Evolutionary conservation across 2,113 vertebrate genomes (phyloP).

Genomic region (Opisthocomus hoazin): DNA sequence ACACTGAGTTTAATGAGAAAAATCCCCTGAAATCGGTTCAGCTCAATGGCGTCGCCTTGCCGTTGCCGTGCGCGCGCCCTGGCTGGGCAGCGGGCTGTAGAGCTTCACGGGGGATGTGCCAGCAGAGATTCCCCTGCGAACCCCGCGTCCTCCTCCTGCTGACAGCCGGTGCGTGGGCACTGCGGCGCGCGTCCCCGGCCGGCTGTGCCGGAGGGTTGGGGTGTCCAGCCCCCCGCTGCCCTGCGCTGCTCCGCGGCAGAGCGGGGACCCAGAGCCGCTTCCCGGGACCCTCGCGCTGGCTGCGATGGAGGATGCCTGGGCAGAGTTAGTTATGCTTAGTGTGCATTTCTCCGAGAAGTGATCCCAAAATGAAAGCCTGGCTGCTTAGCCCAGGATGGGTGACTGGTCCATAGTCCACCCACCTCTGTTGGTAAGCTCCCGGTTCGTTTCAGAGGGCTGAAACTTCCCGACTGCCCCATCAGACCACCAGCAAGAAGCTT

Average conservation of each 20-base stretch:
- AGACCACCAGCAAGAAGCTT: no score
- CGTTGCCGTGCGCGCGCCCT: fast-evolving
- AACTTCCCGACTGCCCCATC: no score
- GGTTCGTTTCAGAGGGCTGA: background rate
- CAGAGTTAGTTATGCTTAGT: background rate
- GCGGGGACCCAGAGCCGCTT: no score
- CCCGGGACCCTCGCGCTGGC: fast-evolving
- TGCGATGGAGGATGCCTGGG: no score
- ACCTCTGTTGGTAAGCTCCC: background rate
- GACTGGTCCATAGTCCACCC: background rate
- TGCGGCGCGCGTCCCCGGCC: fast-evolving
- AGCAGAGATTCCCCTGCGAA: background rate
- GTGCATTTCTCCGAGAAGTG: background rate
- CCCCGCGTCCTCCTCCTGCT: fast-evolving
- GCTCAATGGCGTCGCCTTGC: background rate
- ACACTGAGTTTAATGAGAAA: background rate
- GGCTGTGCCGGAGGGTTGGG: fast-evolving
- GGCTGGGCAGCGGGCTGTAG: background rate
- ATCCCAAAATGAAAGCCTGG: background rate
- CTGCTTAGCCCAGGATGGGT: background rate
- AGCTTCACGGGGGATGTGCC: fast-evolving
- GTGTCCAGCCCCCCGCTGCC: background rate
- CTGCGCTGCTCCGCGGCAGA: background rate
- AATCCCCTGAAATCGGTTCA: background rate
- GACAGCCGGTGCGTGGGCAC: no score